A percentile compares a stretch with the other conserved stretches of the same genome.
Evolutionary conservation across 2,888 invertebrate species (phyloP).

Genomic region (Micropterix aruncella): DNA sequence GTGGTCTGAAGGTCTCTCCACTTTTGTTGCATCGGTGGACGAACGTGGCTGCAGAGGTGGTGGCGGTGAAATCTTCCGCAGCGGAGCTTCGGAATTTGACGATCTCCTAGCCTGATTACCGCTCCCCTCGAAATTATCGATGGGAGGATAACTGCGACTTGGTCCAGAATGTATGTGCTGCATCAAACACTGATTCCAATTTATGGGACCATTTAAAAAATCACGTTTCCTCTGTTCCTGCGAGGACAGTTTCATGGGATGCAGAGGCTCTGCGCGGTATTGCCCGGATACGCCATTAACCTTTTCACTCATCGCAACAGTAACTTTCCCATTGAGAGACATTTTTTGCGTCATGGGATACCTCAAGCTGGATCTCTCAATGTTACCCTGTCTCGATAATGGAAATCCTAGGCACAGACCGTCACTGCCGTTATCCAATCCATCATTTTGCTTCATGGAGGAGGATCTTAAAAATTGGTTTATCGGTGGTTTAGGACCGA

Average conservation of each 20-base stretch:
- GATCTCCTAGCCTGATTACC: too few species aligned
- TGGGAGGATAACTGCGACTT: too few species aligned
- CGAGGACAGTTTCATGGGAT: too few species aligned
- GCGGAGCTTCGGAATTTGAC: too few species aligned
- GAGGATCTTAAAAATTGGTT: slow-evolving; percentile 13
- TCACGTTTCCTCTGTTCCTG: neutral
- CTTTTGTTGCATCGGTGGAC: too few species aligned
- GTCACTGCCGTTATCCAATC: slow-evolving; percentile 29
- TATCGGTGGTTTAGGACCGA: slow-evolving; percentile 9
- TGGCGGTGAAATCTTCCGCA: too few species aligned
- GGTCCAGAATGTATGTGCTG: too few species aligned
- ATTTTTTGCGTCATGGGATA: slow-evolving; percentile 32
- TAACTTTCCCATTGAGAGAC: slow-evolving; percentile 27
- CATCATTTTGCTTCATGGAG: slow-evolving; percentile 11
- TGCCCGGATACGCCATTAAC: slow-evolving; percentile 16
- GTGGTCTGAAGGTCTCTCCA: too few species aligned
- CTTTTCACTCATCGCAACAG: slow-evolving; percentile 23
- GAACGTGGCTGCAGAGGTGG: too few species aligned
- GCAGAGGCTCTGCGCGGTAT: neutral
- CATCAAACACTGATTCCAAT: too few species aligned
- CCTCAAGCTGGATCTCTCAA: slow-evolving; percentile 29
- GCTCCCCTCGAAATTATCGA: too few species aligned
- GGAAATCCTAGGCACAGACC: too few species aligned
- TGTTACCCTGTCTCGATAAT: slow-evolving; percentile 23
- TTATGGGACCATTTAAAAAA: neutral